Conservation (phyloP, 2,797 vertebrate species). For the Alosa sapidissima region DNA sequence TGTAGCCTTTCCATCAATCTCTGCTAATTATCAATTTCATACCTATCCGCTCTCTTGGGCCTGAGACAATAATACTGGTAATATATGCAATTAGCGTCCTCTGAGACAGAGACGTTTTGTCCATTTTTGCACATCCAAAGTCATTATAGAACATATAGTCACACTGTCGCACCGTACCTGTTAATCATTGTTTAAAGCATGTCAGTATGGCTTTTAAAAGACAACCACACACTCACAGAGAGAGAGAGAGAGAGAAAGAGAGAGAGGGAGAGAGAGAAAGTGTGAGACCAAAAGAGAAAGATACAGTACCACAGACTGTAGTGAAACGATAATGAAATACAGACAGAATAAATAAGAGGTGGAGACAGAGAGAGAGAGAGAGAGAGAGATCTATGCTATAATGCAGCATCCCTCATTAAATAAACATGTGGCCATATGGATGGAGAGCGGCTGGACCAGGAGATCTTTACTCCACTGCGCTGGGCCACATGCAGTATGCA, state of each 20-base stretch:
- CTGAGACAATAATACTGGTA: conserved; percentile 9
- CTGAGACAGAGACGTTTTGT: conserved; percentile 23
- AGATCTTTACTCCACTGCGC: neutral
- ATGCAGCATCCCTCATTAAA: conserved; percentile 45
- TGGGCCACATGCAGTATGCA: neutral
- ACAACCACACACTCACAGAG: neutral
- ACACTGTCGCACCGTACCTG: neutral
- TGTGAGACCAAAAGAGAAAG: neutral
- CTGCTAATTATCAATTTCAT: conserved; percentile 20
- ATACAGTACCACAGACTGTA: neutral
- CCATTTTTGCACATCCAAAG: conserved; percentile 27
- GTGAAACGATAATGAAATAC: neutral
- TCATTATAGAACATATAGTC: conserved; percentile 20
- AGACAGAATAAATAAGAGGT: neutral
- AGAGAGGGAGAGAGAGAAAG: neutral
- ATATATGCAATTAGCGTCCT: neutral
- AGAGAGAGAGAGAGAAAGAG: neutral
- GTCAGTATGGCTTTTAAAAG: neutral
- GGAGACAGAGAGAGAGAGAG: neutral
- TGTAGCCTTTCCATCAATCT: neutral
- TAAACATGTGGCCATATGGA: conserved; percentile 34
- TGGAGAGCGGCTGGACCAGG: neutral
- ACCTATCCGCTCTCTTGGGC: conserved; percentile 30
- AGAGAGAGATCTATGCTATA: neutral
- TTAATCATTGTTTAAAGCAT: conserved; percentile 8